Evolutionary conservation across 2,113 vertebrate genomes (phyloP).

Genomic region (Ophiodon elongatus): DNA sequence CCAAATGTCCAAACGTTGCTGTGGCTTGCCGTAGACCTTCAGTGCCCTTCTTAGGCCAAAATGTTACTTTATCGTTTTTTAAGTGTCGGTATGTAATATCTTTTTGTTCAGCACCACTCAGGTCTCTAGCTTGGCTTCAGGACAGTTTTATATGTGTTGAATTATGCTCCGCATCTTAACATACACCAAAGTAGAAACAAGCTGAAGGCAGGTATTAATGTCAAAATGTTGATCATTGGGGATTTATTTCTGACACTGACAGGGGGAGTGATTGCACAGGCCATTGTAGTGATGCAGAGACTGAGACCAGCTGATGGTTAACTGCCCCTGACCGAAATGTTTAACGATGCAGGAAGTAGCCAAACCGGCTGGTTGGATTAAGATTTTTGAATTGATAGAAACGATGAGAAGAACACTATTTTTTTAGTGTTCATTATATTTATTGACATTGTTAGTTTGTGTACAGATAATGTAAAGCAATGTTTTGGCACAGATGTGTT

Average conservation of each 20-base stretch:
- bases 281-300: neutral
- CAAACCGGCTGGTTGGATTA: neutral
- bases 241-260: slow-evolving; percentile 3
- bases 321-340: slow-evolving; percentile 30
- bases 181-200: neutral
- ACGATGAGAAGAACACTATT: slow-evolving; percentile 26
- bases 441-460: slow-evolving; percentile 48
- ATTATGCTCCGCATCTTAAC: neutral
- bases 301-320: slow-evolving; percentile 11
- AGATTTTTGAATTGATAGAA: neutral
- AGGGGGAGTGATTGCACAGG: neutral
- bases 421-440: slow-evolving; percentile 53
- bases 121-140: neutral
- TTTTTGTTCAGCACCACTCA: neutral
- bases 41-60: neutral
- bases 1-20: neutral
- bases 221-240: neutral
- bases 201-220: neutral
- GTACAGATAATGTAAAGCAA: slow-evolving; percentile 54
- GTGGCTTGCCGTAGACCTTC: neutral
- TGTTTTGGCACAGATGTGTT: slow-evolving; percentile 54
- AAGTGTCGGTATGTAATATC: neutral
- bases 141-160: neutral
- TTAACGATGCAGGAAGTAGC: slow-evolving; percentile 24
- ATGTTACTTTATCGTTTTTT: neutral